A percentile compares a stretch with the other conserved stretches of the same genome.
Evolutionary conservation across 2,113 vertebrate genomes (phyloP).

Genomic region (Anthoscopus minutus): DNA sequence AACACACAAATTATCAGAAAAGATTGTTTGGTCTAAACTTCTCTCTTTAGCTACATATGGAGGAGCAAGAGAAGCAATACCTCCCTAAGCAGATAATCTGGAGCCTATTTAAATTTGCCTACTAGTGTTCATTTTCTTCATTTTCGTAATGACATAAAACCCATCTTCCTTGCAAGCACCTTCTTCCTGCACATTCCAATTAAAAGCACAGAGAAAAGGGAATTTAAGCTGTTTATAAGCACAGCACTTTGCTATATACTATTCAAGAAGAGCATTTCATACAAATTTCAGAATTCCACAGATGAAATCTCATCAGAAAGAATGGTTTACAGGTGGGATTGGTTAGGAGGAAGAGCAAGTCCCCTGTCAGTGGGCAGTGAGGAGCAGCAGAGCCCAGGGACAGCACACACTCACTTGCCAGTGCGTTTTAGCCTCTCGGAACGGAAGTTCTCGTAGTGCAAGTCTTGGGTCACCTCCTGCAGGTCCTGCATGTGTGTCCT

Average conservation of each 20-base stretch:
- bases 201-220: neutral
- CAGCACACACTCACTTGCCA: constrained; percentile 71
- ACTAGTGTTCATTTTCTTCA: neutral
- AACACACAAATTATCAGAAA: neutral
- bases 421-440: constrained; percentile 85
- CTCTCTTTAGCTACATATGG: neutral
- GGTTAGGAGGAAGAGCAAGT: neutral
- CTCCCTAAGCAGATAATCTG: neutral
- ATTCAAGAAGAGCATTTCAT: neutral
- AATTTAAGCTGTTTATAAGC: neutral
- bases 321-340: neutral
- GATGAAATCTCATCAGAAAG: neutral
- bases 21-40: neutral
- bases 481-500: constrained; percentile 90
- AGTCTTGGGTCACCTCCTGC: constrained; percentile 86
- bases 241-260: rapidly evolving
- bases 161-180: neutral
- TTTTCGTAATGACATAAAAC: neutral
- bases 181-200: neutral
- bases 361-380: neutral
- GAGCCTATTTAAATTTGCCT: neutral
- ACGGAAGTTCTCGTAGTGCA: constrained; percentile 91
- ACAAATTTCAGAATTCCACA: neutral
- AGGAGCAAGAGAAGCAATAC: neutral
- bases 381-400: neutral